Conservation (phyloP, 2,888 invertebrate species). For the Conomelus anceps region DNA sequence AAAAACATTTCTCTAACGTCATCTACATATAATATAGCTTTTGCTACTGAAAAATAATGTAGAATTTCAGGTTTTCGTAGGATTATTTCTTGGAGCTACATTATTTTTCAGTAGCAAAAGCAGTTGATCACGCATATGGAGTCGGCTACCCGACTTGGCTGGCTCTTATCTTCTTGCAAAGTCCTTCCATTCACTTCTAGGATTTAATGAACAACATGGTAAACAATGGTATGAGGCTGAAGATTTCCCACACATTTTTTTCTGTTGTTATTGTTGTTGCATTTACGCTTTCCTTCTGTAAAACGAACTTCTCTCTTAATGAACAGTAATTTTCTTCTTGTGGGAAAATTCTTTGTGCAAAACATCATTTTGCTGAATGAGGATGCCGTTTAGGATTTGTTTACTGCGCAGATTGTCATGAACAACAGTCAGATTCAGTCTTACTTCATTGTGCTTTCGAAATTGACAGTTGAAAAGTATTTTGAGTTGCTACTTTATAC, state of each 20-base stretch:
- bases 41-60: background rate
- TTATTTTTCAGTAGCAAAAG: too few species aligned
- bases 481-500: background rate
- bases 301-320: slow-evolving; percentile 9
- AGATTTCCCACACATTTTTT: background rate
- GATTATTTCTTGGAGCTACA: too few species aligned
- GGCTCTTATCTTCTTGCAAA: background rate
- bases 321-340: slow-evolving; percentile 1
- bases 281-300: background rate
- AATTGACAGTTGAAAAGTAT: background rate
- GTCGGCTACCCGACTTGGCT: background rate
- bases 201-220: background rate
- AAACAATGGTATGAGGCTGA: background rate
- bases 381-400: background rate
- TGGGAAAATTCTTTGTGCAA: slow-evolving; percentile 4
- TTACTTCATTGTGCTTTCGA: background rate
- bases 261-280: background rate
- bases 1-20: too few species aligned
- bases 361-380: background rate
- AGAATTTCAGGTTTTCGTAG: background rate
- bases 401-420: background rate
- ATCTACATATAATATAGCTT: too few species aligned
- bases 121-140: background rate
- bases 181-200: background rate
- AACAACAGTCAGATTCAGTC: background rate